Base-by-base conservation (phyloP, 2,888 invertebrate species). In the Galeopsomyia nigrocyanea region DNA sequence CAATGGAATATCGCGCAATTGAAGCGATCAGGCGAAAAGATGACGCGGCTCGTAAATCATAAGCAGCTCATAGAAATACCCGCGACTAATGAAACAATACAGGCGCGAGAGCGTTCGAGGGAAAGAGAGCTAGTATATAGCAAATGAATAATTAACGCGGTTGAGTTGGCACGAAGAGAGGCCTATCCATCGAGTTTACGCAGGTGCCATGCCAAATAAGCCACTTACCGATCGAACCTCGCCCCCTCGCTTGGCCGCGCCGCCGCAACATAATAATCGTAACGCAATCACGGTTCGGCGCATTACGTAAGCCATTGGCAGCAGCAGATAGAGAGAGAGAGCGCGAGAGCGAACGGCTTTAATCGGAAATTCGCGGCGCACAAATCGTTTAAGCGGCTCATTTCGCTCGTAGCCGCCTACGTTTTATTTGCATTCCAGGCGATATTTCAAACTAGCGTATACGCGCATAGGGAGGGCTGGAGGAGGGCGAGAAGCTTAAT, bases 371-470 rank as follows among this genome's bases (percentile, higher is more conserved):
- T 17, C 63, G 53, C 13, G 57, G 21, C 53, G 16, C 61, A 57
- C 17, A 63, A 63, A 57, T 69, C 62, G 63, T 21, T 69, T 69
- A 69, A 63, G 50, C 63, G 55, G 49, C 17, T 57, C 70, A 53
- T 64, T 64, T 64, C 70, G 58, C 64, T 50, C n/a, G 49, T 1
- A 17, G 10, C 31, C 3, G 57, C 7, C 39, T 39, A 39, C 39
- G 61, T 68, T 68, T 69, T 69, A 64, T 69, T 64, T 50, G 69
- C 57, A 69, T 51, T 64, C 57, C 62, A 5, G 19, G 21, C 49
- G 69, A 69, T 69, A 69, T 69, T 69, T 69, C 50, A 64, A 64
- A 63, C 16, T 39, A 22, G 63, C 56, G 53, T 62, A 26, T 53
- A 17, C 22, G 14, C 22, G n/a, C 14, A 31, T 5, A 31, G 39